These are phyloP conservation scores for Thecophora atra DNA, from an alignment of 2,888 invertebrate genomes.

Conservation along the genomic window DNA sequence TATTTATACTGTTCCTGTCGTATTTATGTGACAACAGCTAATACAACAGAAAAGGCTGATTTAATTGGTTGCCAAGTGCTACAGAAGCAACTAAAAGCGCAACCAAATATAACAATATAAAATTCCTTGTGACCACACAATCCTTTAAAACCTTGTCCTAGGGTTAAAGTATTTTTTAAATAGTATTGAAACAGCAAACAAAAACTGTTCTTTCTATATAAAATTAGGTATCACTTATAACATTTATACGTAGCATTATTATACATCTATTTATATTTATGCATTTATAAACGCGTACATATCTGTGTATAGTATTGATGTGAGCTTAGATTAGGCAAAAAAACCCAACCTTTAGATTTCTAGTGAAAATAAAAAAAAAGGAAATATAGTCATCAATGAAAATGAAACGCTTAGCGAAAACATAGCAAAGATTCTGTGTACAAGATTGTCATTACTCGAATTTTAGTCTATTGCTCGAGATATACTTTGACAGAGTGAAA, in stretches of 20 bases:
- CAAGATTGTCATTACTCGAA: constrained; percentile 57
- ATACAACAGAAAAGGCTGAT: not conserved
- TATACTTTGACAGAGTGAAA: constrained; percentile 63
- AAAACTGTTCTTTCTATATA: not conserved
- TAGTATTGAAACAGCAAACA: no score
- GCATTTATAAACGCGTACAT: constrained; percentile 3
- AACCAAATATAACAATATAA: no score
- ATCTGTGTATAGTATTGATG: constrained; percentile 13
- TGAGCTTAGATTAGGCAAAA: constrained; percentile 7
- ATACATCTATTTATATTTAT: no score
- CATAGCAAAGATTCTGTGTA: constrained; percentile 15
- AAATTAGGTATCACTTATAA: constrained; percentile 17
- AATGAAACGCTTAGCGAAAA: constrained; percentile 11
- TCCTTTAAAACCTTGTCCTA: not conserved
- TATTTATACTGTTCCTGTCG: constrained; percentile 8
- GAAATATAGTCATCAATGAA: not conserved
- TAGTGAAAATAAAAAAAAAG: not conserved
- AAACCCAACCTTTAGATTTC: constrained; percentile 11
- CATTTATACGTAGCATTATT: no score
- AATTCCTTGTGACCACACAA: not conserved
- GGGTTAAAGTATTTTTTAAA: constrained; percentile 27
- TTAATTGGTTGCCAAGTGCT: no score
- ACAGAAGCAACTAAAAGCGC: no score
- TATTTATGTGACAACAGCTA: not conserved
- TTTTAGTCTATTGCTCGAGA: constrained; percentile 65